A percentile compares a stretch with the other conserved stretches of the same genome.
phyloP scores from a whole-genome alignment of 1,140 invertebrate species.

The Lepidurus packardi region DNA sequence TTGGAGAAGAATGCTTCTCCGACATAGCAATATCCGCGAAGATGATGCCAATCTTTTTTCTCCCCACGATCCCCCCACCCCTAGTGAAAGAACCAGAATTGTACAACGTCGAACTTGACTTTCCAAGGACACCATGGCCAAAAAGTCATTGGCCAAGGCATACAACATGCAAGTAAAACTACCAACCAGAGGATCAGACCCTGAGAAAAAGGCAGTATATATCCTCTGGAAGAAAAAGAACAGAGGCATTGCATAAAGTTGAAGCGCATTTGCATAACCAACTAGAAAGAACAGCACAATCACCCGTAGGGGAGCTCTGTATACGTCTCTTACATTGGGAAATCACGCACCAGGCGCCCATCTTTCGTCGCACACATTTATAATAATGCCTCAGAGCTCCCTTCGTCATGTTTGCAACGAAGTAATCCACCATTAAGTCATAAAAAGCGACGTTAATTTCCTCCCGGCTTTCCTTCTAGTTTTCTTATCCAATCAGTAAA shows the following conservation, averaged over 20 bases:
- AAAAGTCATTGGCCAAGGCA: constrained; percentile 6
- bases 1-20: background rate
- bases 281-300: too few species aligned
- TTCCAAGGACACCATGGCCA: constrained; percentile 11
- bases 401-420: background rate
- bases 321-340: too few species aligned
- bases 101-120: constrained; percentile 5
- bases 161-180: background rate
- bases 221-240: background rate
- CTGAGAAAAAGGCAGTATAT: background rate
- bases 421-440: background rate
- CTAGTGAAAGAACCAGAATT: background rate
- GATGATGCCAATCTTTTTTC: background rate
- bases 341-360: background rate
- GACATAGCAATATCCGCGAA: background rate
- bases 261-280: too few species aligned
- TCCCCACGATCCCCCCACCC: background rate
- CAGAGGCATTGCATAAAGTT: background rate
- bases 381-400: background rate
- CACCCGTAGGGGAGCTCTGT: too few species aligned
- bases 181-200: background rate
- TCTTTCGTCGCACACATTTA: background rate
- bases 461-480: background rate
- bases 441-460: background rate
- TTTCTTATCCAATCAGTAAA: background rate